Base-by-base conservation (phyloP, 1,140 invertebrate genomes). In the Drosophila ironensis region DNA sequence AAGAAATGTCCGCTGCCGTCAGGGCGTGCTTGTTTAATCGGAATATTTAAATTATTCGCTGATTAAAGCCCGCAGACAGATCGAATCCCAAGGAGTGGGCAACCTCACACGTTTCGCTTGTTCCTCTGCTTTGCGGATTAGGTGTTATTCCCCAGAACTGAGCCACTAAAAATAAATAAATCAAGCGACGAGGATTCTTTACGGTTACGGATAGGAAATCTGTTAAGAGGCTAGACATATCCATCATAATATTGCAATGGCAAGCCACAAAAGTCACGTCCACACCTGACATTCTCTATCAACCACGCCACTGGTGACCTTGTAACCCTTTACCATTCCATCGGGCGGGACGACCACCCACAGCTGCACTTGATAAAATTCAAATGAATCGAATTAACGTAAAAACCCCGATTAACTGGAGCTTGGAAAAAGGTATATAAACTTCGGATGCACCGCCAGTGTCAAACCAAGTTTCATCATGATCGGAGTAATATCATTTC, bases 41-140 rank as follows among this genome's bases (percentile, higher is more conserved):
- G 80, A 86, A 86, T 86, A 86, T 86, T 86, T 86, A 86, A 86
- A 86, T 86, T 80, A 86, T 80, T 71, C 75, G 48, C 72, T 86
- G 80, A 86, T 86, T 86, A 86, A 86, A 86, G 75, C 66, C 57
- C 71, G 19, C 53, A 56, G 59, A 19, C 45, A 44, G 69, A 81
- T 81, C 57, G 47, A 12, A 19, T 37, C 41, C 37, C 47, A 24
- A 25, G 30, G 12, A 69, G 35, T 17, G 25, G 47, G 17, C n/a
- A 25, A 17, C 4, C n/a, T 19, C 16, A 9, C 19, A 11, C n/a
- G n/a, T n/a, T 61, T 5, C 8, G 45, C 27, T 38, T 57, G 24
- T 25, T 38, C 7, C 46, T 40, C 33, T 17, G 5, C 7, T 28
- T 16, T 6, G 33, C 1, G 44, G 8, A n/a, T 20, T 50, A 4